phyloP scores from a whole-genome alignment of 2,888 invertebrate genomes.

The Drosophila neonasuta region DNA sequence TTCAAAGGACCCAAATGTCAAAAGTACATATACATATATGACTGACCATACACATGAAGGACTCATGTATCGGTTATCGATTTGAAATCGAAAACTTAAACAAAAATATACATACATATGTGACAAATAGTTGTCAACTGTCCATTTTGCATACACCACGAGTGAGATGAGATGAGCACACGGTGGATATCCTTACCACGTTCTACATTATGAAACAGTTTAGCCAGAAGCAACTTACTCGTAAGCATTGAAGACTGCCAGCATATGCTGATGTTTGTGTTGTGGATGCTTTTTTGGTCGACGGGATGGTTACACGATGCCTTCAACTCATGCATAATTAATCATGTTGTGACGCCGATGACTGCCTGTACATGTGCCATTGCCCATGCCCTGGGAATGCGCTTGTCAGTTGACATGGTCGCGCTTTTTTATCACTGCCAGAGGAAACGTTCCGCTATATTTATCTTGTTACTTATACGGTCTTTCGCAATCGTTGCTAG shows the following conservation, averaged over 20 bases:
- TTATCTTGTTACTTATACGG: conserved; percentile 61
- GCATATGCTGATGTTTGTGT: conserved; percentile 54
- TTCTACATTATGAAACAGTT: conserved; percentile 1
- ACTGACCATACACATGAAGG: no score
- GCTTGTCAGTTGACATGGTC: conserved; percentile 66
- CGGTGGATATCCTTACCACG: neutral
- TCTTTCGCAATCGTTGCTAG: conserved; percentile 26
- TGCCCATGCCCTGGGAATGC: conserved; percentile 33
- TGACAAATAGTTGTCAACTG: neutral
- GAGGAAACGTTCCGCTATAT: conserved; percentile 52
- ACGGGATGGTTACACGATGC: neutral
- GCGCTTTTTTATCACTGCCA: conserved; percentile 66
- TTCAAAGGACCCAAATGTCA: neutral
- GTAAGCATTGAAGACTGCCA: conserved; percentile 38
- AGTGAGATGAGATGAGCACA: neutral
- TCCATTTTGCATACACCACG: conserved; percentile 12
- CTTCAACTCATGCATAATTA: conserved; percentile 67
- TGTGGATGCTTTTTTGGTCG: conserved; percentile 28
- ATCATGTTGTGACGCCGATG: conserved; percentile 63
- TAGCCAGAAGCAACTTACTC: conserved; percentile 11
- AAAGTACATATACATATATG: neutral
- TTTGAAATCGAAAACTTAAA: conserved; percentile 28
- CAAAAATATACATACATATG: conserved; percentile 8
- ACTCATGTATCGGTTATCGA: no score
- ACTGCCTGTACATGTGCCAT: conserved; percentile 2